phyloP scores from a whole-genome alignment of 2,113 vertebrate species.

The Strix aluco region DNA sequence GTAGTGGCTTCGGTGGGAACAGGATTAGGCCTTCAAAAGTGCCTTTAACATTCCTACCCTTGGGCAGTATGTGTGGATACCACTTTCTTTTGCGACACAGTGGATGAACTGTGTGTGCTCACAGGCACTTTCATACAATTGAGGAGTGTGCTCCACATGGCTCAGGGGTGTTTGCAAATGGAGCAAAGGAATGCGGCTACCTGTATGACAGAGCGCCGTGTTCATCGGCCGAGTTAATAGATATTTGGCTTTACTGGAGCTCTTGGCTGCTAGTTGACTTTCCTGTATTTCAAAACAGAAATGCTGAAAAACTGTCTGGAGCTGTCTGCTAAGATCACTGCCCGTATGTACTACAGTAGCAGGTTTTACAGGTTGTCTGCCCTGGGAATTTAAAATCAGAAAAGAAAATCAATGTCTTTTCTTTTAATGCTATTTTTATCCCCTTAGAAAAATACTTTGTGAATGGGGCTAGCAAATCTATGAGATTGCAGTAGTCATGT shows the following conservation, averaged over 20 bases:
- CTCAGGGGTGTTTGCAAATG: not conserved
- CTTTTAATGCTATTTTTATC: not conserved
- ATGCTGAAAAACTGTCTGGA: not conserved
- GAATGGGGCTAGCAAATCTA: not conserved
- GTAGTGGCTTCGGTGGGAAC: not conserved
- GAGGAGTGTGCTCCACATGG: not conserved
- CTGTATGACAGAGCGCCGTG: not conserved
- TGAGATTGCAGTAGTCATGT: rapidly evolving
- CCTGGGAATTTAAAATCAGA: not conserved
- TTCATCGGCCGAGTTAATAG: rapidly evolving
- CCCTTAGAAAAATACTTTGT: not conserved
- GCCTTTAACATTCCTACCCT: not conserved
- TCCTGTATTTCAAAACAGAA: not conserved
- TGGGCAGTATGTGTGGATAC: not conserved
- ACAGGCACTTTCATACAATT: not conserved
- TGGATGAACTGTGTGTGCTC: not conserved
- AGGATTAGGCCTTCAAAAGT: not conserved
- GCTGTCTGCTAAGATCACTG: not conserved
- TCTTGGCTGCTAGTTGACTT: not conserved
- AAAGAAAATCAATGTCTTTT: not conserved
- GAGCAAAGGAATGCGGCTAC: not conserved
- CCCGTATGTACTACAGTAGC: not conserved
- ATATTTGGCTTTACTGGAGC: not conserved
- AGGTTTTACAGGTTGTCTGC: not conserved
- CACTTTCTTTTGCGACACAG: not conserved